Conservation (phyloP, 2,888 invertebrate species). For the Drosophila hamatofila region DNA sequence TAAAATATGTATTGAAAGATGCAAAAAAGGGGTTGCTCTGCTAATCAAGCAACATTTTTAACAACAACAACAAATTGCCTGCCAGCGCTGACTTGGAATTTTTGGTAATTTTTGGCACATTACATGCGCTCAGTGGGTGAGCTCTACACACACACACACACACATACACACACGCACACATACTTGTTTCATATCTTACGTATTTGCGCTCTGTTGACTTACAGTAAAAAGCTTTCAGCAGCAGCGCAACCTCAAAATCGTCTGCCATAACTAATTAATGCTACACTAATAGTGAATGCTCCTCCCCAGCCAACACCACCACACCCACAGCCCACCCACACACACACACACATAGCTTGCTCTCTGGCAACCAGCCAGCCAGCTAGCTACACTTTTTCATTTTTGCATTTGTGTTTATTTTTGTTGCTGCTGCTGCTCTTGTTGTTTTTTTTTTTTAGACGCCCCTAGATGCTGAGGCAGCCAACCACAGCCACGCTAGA, state of each 20-base stretch:
- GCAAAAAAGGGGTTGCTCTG: slow-evolving; percentile 19
- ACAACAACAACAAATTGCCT: slow-evolving; percentile 23
- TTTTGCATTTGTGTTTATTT: slow-evolving; percentile 24
- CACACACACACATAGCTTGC: neutral
- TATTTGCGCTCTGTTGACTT: slow-evolving; percentile 24
- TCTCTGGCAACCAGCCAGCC: neutral
- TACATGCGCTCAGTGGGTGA: slow-evolving; percentile 14
- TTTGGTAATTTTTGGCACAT: slow-evolving; percentile 29
- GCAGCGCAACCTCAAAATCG: slow-evolving; percentile 83
- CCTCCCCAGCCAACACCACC: slow-evolving; percentile 27
- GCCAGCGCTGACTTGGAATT: slow-evolving; percentile 16
- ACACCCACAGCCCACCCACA: neutral
- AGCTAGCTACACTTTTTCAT: slow-evolving; percentile 6
- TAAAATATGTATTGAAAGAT: slow-evolving; percentile 66
- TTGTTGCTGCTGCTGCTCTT: neutral
- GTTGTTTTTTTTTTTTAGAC: slow-evolving; percentile 49
- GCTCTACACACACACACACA: slow-evolving; percentile 3
- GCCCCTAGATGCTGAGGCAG: slow-evolving; percentile 68
- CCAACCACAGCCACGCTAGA: slow-evolving; percentile 76
- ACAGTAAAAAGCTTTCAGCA: slow-evolving; percentile 84
- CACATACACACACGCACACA: slow-evolving; percentile 3
- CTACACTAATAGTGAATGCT: slow-evolving; percentile 79
- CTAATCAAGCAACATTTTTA: slow-evolving; percentile 26
- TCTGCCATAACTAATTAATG: slow-evolving; percentile 85
- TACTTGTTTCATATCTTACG: slow-evolving; percentile 8